Evolutionary conservation across 2,797 vertebrate species (phyloP), one percentile per base, ranked within the genome.

Genomic region (Cossypha niveicapilla): DNA sequence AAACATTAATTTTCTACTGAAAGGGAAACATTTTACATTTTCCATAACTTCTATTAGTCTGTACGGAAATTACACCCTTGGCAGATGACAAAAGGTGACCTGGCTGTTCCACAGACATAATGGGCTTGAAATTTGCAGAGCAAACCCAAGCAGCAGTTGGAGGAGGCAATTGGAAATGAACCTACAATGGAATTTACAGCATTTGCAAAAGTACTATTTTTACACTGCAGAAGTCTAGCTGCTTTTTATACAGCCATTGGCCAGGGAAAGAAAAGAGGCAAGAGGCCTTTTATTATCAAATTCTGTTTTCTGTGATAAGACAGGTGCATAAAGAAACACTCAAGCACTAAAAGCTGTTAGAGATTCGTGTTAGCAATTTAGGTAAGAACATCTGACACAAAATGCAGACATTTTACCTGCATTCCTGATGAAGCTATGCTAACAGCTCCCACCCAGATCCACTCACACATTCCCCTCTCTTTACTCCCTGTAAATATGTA

Each of bases 321-420:
- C 76, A 51, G 4, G 7, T 19, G 56, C 60, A 91, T 47, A 91
- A 85, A 88, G 84, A 84, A 90, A 76, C 51, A 56, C 11, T 82
- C 48, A 45, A 63, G 77, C 32, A 73, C 80, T 91, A 85, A 89
- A 94, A 92, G 92, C 86, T 79, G 63, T 73, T 70, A 73, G 74
- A 54, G 63, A 48, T 56, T 90, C 70, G 74, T 54, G 74, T 67
- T 89, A 58, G 67, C 63, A 92, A 76, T 93, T 90, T 67, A 71
- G 63, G 63, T 67, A 62, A 81, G 70, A 92, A 86, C 51, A 70
- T 51, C 65, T 90, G 84, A 92, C 83, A 92, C 35, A 81, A 90
- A 92, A 84, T 7, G 47, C 73, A 84, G 83, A 47, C 51, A 11
- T 75, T 90, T 80, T 37, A 92, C 92, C 62, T 86, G 77, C 44